phyloP scores from a whole-genome alignment of 1,140 invertebrate genomes.

The Pogonomyrmex barbatus region DNA sequence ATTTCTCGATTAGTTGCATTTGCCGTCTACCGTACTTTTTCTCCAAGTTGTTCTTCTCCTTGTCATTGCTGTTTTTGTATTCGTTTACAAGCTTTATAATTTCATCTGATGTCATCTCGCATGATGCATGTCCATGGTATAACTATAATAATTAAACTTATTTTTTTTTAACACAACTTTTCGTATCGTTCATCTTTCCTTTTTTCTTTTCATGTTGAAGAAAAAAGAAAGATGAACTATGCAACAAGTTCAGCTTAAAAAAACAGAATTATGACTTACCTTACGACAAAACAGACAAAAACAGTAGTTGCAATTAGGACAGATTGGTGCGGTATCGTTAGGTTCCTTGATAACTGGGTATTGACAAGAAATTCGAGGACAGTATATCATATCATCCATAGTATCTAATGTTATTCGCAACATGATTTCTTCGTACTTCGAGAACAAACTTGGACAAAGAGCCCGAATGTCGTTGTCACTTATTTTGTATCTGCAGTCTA shows the following conservation, averaged over 20 bases:
- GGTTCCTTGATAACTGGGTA: constrained; percentile 85
- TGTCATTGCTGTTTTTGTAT: constrained; percentile 53
- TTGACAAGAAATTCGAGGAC: constrained; percentile 87
- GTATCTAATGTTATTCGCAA: constrained; percentile 86
- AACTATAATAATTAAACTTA: constrained; percentile 43
- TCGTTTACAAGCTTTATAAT: constrained; percentile 61
- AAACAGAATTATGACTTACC: constrained; percentile 68
- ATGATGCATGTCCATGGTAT: constrained; percentile 72
- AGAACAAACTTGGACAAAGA: constrained; percentile 85
- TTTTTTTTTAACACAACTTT: too few species aligned
- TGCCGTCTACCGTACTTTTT: constrained; percentile 72
- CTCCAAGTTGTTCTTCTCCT: constrained; percentile 49
- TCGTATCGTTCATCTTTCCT: too few species aligned
- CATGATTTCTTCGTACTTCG: constrained; percentile 88
- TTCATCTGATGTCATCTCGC: constrained; percentile 53
- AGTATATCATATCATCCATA: constrained; percentile 88
- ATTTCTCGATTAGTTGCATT: constrained; percentile 67
- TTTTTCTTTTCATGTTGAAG: too few species aligned
- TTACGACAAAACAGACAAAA: constrained; percentile 88
- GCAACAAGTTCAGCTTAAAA: not conserved
- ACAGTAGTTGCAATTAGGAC: constrained; percentile 86
- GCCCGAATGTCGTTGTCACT: constrained; percentile 69
- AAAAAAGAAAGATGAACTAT: too few species aligned
- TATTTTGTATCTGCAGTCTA: constrained; percentile 56
- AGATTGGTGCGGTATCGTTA: constrained; percentile 85